A percentile compares a stretch with the other conserved stretches of the same genome.
Evolutionary conservation across 2,113 vertebrate species (phyloP).

Genomic region (Asarcornis scutulata): DNA sequence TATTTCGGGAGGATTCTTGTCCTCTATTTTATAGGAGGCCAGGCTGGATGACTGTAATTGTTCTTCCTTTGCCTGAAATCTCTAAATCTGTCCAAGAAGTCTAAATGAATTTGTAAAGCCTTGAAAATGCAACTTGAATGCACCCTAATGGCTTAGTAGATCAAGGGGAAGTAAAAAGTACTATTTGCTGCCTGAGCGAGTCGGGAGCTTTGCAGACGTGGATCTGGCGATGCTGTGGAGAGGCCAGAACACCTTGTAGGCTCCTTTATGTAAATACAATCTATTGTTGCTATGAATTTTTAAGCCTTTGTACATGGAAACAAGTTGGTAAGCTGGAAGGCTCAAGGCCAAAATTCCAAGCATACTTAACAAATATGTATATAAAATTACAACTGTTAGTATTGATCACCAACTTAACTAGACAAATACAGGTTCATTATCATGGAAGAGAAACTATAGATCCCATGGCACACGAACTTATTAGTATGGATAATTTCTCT

Average conservation of each 20-base stretch:
- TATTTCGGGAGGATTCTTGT: neutral
- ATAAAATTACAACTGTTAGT: neutral
- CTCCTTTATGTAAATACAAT: neutral
- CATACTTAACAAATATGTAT: fast-evolving
- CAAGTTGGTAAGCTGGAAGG: neutral
- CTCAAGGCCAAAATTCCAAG: neutral
- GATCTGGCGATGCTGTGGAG: neutral
- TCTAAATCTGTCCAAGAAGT: neutral
- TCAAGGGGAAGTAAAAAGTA: neutral
- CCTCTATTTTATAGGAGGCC: neutral
- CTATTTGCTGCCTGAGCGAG: neutral
- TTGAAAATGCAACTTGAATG: neutral
- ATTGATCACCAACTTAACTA: neutral
- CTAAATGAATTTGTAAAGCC: neutral
- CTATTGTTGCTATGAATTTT: neutral
- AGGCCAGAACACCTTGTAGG: neutral
- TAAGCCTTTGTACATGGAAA: neutral
- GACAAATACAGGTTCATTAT: neutral
- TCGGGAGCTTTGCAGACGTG: neutral
- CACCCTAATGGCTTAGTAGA: neutral
- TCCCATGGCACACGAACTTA: neutral
- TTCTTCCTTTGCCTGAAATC: neutral
- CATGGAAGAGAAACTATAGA: neutral
- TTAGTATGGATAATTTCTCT: neutral
- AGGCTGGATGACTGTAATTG: neutral